These are phyloP conservation scores for Corvus cornix DNA, from an alignment of 2,113 vertebrate genomes.

Conservation along the genomic window DNA sequence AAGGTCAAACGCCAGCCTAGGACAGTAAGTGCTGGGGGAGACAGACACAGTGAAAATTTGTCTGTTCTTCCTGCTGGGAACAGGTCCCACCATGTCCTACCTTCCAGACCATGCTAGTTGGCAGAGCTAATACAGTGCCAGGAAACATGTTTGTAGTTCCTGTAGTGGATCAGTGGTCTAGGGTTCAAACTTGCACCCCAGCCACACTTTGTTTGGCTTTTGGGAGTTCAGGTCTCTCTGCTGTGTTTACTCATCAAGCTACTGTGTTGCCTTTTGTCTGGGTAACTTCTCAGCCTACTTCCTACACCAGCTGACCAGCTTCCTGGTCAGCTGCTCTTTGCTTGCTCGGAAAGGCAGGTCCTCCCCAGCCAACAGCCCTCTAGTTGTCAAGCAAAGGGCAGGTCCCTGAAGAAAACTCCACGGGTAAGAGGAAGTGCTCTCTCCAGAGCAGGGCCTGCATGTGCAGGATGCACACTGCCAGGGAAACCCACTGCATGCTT, in stretches of 20 bases:
- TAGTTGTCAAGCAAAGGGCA: not conserved
- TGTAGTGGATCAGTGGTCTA: not conserved
- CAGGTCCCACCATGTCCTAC: rapidly evolving
- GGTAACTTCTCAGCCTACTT: not conserved
- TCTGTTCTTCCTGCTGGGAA: not conserved
- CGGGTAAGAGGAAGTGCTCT: not conserved
- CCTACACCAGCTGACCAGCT: not conserved
- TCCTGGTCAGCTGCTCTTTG: not conserved
- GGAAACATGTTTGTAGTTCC: not conserved
- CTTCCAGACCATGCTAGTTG: not conserved
- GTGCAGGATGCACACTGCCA: rapidly evolving
- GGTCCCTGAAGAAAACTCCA: not conserved
- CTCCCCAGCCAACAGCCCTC: not conserved
- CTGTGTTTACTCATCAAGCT: not conserved
- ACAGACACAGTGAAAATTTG: not conserved
- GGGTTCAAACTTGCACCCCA: not conserved
- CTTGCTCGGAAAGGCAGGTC: not conserved
- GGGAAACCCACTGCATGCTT: not conserved
- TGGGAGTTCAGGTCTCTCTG: not conserved
- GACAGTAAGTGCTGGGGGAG: not conserved
- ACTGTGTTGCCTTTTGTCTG: not conserved
- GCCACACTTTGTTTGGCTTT: not conserved
- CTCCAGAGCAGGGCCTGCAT: rapidly evolving
- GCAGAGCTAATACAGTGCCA: not conserved
- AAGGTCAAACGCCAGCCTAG: not conserved